Conservation (phyloP, 2,888 invertebrate genomes). For the Phasia obesa region DNA sequence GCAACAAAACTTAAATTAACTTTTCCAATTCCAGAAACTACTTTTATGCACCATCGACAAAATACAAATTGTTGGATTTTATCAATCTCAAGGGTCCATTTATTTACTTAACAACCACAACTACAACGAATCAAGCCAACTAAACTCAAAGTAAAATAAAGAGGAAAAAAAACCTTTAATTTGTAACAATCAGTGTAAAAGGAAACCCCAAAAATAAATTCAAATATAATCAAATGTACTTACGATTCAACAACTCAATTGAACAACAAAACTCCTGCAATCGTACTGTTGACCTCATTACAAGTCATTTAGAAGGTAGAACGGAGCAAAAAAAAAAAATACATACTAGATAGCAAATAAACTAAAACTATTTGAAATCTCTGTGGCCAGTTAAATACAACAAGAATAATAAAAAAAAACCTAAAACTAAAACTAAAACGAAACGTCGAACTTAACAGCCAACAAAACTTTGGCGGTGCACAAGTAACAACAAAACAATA, state of each 20-base stretch:
- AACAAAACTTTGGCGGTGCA: background rate
- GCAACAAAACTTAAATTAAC: constrained; percentile 18
- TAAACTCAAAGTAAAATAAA: constrained; percentile 6
- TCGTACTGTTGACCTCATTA: constrained; percentile 63
- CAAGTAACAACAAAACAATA: background rate
- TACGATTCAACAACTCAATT: constrained; percentile 48
- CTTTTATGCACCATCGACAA: background rate
- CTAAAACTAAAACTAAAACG: constrained; percentile 16
- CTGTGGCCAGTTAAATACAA: constrained; percentile 17
- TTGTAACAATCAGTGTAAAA: constrained; percentile 56
- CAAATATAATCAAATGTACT: constrained; percentile 50
- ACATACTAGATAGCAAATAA: constrained; percentile 10
- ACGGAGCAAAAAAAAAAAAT: constrained; percentile 2
- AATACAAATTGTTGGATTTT: constrained; percentile 34
- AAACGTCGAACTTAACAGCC: constrained; percentile 1
- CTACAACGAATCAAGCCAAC: constrained; percentile 38
- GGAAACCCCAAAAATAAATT: constrained; percentile 51
- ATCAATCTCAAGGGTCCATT: constrained; percentile 60
- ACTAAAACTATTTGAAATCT: constrained; percentile 35
- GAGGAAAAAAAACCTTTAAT: constrained; percentile 45
- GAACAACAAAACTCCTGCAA: constrained; percentile 35
- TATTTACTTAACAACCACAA: constrained; percentile 46
- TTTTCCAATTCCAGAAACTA: constrained; percentile 8
- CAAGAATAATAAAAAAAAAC: too few relatives aligned
- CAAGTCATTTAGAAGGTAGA: constrained; percentile 47